phyloP scores from a whole-genome alignment of 2,888 invertebrate species.

The Unio pictorum region DNA sequence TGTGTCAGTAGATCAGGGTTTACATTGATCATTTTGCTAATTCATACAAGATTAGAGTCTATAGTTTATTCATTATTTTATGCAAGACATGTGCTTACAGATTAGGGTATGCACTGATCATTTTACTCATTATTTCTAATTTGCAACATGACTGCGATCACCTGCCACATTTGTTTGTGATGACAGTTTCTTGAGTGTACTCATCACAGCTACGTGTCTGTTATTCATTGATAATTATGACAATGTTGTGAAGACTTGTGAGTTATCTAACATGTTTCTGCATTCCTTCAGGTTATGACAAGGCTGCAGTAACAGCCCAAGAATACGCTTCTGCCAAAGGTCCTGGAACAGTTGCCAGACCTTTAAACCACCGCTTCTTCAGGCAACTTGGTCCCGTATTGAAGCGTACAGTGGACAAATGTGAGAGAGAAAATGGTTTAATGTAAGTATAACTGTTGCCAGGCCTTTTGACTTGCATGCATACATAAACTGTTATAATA shows the following conservation, averaged over 20 bases:
- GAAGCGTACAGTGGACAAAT: slow-evolving; percentile 77
- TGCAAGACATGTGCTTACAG: too few species aligned
- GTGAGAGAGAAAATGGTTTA: slow-evolving; percentile 79
- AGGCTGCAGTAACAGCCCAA: slow-evolving; percentile 74
- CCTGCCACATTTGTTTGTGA: too few species aligned
- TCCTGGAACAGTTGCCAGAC: slow-evolving; percentile 76
- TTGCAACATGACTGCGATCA: too few species aligned
- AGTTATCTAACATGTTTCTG: neutral
- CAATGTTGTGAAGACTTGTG: neutral
- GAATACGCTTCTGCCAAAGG: slow-evolving; percentile 77
- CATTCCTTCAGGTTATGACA: slow-evolving; percentile 70
- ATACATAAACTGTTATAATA: too few species aligned
- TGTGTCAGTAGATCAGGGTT: too few species aligned
- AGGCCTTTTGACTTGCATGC: too few species aligned
- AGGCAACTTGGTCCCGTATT: slow-evolving; percentile 76
- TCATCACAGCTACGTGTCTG: neutral
- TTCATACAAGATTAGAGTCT: too few species aligned
- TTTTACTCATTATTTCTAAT: too few species aligned
- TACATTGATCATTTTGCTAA: too few species aligned
- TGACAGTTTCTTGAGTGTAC: neutral
- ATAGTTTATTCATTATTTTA: too few species aligned
- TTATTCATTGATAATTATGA: neutral
- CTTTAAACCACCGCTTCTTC: slow-evolving; percentile 78
- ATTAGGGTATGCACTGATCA: too few species aligned
- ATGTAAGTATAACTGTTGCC: slow-evolving; percentile 73